Percentiles rank a stretch among this genome's conserved stretches.
phyloP scores from a whole-genome alignment of 2,113 vertebrate species.

The Austrofundulus limnaeus region DNA sequence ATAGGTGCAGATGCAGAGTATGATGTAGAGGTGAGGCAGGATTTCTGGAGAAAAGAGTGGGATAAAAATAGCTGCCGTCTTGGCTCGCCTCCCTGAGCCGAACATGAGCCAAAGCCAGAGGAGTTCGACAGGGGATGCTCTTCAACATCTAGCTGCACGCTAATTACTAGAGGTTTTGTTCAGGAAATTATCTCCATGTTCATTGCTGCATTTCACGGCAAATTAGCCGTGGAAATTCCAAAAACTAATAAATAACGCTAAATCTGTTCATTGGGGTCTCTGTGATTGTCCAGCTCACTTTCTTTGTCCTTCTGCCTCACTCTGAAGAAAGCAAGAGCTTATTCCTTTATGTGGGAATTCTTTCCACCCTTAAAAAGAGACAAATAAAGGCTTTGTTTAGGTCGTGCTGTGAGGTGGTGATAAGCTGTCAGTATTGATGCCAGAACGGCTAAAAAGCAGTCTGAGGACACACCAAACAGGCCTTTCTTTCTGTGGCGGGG shows the following conservation, averaged over 20 bases:
- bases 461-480: slow-evolving; percentile 33
- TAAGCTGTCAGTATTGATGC: slow-evolving; percentile 74
- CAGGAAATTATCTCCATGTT: slow-evolving; percentile 78
- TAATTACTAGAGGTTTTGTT: slow-evolving; percentile 79
- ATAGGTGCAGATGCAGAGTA: slow-evolving; percentile 16
- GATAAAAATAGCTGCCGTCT: slow-evolving; percentile 42
- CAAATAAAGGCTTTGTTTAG: slow-evolving; percentile 68
- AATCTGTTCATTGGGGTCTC: slow-evolving; percentile 68
- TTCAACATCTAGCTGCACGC: slow-evolving; percentile 68
- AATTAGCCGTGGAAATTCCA: slow-evolving; percentile 77
- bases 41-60: slow-evolving; percentile 36
- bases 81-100: slow-evolving; percentile 43
- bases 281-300: slow-evolving; percentile 55
- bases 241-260: slow-evolving; percentile 75
- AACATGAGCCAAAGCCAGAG: slow-evolving; percentile 35
- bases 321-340: slow-evolving; percentile 63
- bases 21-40: slow-evolving; percentile 29
- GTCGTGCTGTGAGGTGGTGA: slow-evolving; percentile 67
- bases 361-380: slow-evolving; percentile 58
- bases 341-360: slow-evolving; percentile 62
- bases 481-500: slow-evolving; percentile 9
- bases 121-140: slow-evolving; percentile 61
- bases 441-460: slow-evolving; percentile 55
- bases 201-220: slow-evolving; percentile 76
- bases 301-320: slow-evolving; percentile 62